Evolutionary conservation across 2,888 invertebrate species (phyloP), one percentile per base, ranked within the genome.

Genomic region (Schizaphis graminum): DNA sequence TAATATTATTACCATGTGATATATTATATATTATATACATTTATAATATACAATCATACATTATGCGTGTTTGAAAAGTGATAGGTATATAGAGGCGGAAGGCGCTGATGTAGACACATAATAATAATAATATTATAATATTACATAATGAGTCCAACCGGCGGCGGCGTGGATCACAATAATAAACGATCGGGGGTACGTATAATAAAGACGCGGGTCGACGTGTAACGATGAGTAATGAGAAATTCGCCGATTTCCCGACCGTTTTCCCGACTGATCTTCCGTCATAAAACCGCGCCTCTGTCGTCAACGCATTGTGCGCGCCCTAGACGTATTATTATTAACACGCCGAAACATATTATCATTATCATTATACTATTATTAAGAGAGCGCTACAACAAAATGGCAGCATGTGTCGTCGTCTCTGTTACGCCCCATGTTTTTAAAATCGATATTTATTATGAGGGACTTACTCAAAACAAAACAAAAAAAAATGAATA

Each of bases 171-270:
- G 57, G n/a, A n/a, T n/a, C 44, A 85, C 85, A 7, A 77, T 47
- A 77, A 86, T 86, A 47, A 57, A 86, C 57, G 35, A 86, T 35
- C n/a, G 26, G 67, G 53, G 86, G 85, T 16, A 56, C 35, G 56
- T 41, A 11, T 93, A 92, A 92, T 92, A 88, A 92, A 88, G 93
- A 93, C 93, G 44, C 92, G 88, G 88, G 84, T 56, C 67, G 92
- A 67, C 92, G 84, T 56, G 77, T 93, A 89, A 89, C 77, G 93
- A 93, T 93, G 93, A 93, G 89, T 93, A 89, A 93, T 93, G 93
- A 89, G 93, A 93, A 89, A 89, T 44, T 93, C 89, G 84, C 93
- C 88, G 93, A 84, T 77, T 93, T 93, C 53, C 92, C 57, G 47
- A n/a, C 91, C 44, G 56, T 56, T 85, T 16, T 91, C 85, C 53